phyloP scores from a whole-genome alignment of 2,113 vertebrate genomes.

The Thomomys bottae region DNA sequence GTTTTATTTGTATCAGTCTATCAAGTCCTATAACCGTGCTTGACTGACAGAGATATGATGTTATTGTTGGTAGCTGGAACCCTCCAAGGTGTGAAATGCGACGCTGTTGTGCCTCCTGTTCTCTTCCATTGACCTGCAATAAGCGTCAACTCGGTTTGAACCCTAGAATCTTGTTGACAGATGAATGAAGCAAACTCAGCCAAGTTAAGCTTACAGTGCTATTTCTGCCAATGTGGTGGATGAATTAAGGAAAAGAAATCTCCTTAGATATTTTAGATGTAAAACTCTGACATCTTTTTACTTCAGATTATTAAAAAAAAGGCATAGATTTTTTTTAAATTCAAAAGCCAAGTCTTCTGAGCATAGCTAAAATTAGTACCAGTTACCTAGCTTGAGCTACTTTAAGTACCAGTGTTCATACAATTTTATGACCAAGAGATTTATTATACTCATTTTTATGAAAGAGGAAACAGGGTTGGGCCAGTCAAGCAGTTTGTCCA shows the following conservation, averaged over 20 bases:
- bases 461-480: not conserved
- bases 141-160: conserved; percentile 58
- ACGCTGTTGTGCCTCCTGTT: not conserved
- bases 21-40: conserved; percentile 22
- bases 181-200: conserved; percentile 57
- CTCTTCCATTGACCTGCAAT: conserved; percentile 45
- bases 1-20: conserved; percentile 47
- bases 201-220: conserved; percentile 36
- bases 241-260: conserved; percentile 68
- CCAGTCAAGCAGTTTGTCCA: not conserved
- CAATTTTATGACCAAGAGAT: not conserved
- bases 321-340: not conserved
- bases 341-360: conserved; percentile 34
- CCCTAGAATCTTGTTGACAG: conserved; percentile 66
- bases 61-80: conserved; percentile 63
- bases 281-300: conserved; percentile 50
- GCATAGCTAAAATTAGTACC: not conserved
- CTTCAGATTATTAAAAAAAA: conserved; percentile 35
- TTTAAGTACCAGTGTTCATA: not conserved
- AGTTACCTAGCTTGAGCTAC: not conserved
- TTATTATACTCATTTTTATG: conserved; percentile 5
- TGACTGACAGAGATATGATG: conserved; percentile 68
- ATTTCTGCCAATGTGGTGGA: conserved; percentile 63
- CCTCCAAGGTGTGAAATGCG: conserved; percentile 57
- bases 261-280: conserved; percentile 39